Conservation (phyloP, 2,113 vertebrate species). For the Heterotilapia buettikoferi region DNA sequence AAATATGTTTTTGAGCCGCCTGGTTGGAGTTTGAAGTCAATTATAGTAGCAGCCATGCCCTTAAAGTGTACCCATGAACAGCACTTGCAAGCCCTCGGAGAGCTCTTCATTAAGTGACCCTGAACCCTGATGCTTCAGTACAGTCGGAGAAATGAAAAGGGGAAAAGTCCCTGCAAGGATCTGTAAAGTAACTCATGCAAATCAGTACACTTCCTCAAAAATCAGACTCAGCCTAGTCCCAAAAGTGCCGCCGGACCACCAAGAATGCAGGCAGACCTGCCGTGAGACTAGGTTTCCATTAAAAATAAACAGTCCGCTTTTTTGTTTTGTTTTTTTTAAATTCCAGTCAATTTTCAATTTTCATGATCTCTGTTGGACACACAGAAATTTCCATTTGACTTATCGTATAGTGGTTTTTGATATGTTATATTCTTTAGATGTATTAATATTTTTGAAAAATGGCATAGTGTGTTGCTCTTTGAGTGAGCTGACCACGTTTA, state of each 20-base stretch:
- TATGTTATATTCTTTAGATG: neutral
- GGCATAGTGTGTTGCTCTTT: neutral
- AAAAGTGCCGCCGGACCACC: slow-evolving; percentile 25
- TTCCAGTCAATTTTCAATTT: neutral
- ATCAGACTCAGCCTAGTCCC: neutral
- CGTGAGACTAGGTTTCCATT: neutral
- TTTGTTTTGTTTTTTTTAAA: neutral
- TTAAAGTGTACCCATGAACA: neutral
- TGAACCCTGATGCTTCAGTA: neutral
- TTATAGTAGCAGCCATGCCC: slow-evolving; percentile 4
- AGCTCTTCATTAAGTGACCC: slow-evolving; percentile 30
- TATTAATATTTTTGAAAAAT: neutral
- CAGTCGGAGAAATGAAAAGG: slow-evolving; percentile 30
- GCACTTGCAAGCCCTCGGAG: neutral
- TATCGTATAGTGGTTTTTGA: neutral
- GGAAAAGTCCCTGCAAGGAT: slow-evolving; percentile 39
- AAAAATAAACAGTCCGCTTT: neutral
- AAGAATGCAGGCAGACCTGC: neutral
- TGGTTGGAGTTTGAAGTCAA: neutral
- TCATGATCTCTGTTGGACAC: neutral
- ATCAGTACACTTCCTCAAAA: slow-evolving; percentile 43
- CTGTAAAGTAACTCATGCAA: slow-evolving; percentile 43
- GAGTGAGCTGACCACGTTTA: neutral
- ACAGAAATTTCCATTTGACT: neutral
- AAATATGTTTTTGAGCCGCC: neutral